Percentiles rank a stretch among this genome's conserved stretches.
These are phyloP conservation scores for Herpetotheres cachinnans DNA, from an alignment of 2,113 vertebrate genomes.

Conservation along the genomic window DNA sequence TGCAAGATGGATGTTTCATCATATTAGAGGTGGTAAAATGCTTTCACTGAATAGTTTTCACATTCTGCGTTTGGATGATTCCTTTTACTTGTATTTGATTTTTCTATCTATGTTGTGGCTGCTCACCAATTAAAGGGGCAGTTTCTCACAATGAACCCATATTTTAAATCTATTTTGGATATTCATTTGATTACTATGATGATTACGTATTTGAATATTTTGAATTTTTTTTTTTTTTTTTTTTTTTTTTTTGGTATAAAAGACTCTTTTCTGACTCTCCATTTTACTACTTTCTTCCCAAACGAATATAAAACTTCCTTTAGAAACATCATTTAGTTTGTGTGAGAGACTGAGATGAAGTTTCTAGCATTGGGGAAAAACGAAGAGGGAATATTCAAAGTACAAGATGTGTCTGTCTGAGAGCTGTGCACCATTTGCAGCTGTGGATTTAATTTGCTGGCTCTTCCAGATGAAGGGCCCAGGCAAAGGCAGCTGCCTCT, in stretches of 20 bases:
- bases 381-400: background rate
- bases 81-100: background rate
- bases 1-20: background rate
- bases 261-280: background rate
- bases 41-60: background rate
- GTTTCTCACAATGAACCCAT: background rate
- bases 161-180: background rate
- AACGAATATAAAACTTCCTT: background rate
- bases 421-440: background rate
- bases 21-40: background rate
- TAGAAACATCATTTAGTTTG: background rate
- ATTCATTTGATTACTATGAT: background rate
- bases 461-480: background rate
- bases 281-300: background rate
- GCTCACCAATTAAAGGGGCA: background rate
- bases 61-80: background rate
- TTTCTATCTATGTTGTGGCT: background rate
- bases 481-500: background rate
- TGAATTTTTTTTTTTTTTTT: background rate
- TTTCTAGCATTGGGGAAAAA: background rate
- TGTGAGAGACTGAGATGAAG: background rate
- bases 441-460: background rate
- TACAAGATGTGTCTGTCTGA: background rate
- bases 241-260: background rate
- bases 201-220: background rate